Evolutionary conservation across 2,888 invertebrate species (phyloP).

Genomic region (Heliothis peltigera): DNA sequence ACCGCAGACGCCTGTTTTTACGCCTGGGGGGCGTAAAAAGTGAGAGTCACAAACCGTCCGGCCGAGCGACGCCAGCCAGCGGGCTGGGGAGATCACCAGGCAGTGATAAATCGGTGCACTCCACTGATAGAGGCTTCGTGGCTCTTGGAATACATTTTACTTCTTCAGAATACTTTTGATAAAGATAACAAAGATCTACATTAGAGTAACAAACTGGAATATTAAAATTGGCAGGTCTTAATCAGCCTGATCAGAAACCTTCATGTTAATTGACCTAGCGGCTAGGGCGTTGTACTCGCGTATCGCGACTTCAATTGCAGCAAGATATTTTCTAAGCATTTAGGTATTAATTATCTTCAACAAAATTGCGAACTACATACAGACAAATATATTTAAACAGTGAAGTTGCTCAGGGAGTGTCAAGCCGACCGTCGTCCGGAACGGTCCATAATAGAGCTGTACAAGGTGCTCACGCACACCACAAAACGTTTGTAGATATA

Average conservation of each 20-base stretch:
- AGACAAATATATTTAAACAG: too few relatives aligned
- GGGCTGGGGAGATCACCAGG: conserved; percentile 9
- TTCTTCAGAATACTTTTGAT: background rate
- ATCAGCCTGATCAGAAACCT: background rate
- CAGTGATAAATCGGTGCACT: conserved; percentile 19
- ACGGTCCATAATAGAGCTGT: too few relatives aligned
- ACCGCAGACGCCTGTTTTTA: too few relatives aligned
- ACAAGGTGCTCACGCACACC: too few relatives aligned
- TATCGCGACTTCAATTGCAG: background rate
- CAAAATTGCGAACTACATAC: too few relatives aligned
- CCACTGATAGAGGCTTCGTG: conserved; percentile 15
- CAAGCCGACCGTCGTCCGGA: too few relatives aligned
- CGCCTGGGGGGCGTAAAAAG: conserved; percentile 33
- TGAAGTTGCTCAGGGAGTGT: too few relatives aligned
- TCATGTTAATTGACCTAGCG: background rate
- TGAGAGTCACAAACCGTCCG: conserved; percentile 37
- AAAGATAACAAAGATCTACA: background rate
- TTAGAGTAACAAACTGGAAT: background rate
- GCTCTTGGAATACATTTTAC: too few relatives aligned
- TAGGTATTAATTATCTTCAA: too few relatives aligned
- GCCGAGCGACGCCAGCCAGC: conserved; percentile 15
- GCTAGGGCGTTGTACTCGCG: background rate
- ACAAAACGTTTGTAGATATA: too few relatives aligned
- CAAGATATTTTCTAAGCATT: too few relatives aligned
- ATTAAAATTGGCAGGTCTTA: background rate